These are phyloP conservation scores for Julus scandinavius DNA, from an alignment of 2,888 invertebrate species.

Conservation along the genomic window DNA sequence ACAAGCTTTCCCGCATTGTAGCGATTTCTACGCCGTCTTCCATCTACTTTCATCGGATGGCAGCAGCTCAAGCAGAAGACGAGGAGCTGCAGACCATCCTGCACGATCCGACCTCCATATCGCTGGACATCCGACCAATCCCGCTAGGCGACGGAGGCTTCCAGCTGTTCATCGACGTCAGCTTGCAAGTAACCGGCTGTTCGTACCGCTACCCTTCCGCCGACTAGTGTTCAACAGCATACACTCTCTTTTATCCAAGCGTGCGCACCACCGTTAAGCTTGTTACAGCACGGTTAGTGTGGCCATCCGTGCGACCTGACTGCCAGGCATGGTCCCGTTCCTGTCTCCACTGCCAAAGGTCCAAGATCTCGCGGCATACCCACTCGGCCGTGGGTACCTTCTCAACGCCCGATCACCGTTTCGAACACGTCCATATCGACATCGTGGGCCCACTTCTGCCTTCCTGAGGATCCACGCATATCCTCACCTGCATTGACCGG, in stretches of 20 bases:
- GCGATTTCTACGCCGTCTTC: no score
- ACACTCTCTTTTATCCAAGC: background rate
- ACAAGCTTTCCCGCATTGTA: no score
- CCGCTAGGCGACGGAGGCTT: background rate
- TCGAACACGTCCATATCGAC: constrained; percentile 6
- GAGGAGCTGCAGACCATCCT: no score
- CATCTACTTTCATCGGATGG: no score
- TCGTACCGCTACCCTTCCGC: background rate
- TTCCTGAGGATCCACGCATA: background rate
- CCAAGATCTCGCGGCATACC: background rate
- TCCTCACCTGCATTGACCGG: background rate
- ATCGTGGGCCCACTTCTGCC: background rate
- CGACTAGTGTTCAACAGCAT: no score
- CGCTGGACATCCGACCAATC: background rate
- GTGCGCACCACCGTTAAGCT: background rate
- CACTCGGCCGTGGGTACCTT: background rate
- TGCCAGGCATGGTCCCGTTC: no score
- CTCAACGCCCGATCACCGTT: background rate
- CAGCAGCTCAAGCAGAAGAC: no score
- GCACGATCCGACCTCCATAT: background rate
- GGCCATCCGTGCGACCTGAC: no score
- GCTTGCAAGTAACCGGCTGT: background rate
- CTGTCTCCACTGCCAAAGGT: background rate
- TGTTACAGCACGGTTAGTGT: no score
- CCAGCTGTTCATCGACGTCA: background rate